phyloP scores from a whole-genome alignment of 2,113 vertebrate genomes.

The Macroglossus sobrinus region DNA sequence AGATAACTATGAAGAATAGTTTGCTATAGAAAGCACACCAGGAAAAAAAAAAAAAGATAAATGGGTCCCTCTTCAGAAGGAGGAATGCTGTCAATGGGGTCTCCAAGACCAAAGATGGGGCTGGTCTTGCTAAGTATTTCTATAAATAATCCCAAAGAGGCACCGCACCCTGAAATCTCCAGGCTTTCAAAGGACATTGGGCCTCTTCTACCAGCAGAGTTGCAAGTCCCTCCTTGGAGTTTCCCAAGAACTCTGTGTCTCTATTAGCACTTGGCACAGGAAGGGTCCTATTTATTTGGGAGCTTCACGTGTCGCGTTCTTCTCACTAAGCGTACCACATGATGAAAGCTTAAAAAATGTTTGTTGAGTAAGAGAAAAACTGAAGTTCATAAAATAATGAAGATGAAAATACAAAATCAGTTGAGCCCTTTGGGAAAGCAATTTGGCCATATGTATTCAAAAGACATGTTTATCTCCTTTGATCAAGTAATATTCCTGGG shows the following conservation, averaged over 20 bases:
- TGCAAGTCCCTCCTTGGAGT: background rate
- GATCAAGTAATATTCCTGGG: background rate
- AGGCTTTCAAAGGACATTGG: background rate
- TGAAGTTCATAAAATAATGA: constrained; percentile 32
- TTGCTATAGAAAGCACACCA: background rate
- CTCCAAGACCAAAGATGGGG: background rate
- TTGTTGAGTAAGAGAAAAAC: background rate
- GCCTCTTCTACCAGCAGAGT: background rate
- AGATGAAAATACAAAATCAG: constrained; percentile 2
- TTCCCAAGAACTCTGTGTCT: background rate
- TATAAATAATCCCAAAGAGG: constrained; percentile 4
- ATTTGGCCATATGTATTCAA: constrained; percentile 16
- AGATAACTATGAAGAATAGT: background rate
- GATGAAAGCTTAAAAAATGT: background rate
- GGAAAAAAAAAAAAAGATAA: background rate
- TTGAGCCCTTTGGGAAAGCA: constrained; percentile 2
- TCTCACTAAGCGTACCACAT: background rate
- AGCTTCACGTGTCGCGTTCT: background rate
- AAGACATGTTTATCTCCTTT: constrained; percentile 3
- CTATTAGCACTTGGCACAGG: background rate
- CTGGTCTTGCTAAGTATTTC: background rate
- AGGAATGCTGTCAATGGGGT: background rate
- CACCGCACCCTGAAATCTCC: background rate
- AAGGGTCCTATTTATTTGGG: background rate
- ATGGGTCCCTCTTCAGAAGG: background rate